Base-by-base conservation (phyloP, 2,113 vertebrate genomes). In the Bubalus kerabau region DNA sequence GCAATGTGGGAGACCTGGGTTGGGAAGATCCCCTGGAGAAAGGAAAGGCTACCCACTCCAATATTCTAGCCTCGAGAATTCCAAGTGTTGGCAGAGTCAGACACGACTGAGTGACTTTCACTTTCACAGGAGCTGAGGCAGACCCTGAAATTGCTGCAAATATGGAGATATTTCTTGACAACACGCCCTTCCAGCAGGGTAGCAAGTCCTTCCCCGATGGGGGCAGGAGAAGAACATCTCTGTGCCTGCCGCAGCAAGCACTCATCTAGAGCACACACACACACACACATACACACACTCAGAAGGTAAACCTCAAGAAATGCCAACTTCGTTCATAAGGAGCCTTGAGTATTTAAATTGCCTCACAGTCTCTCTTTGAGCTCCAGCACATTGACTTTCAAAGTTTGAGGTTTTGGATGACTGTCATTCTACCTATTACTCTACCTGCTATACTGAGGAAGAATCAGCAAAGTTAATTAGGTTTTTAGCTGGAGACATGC, bases 391-490 rank as follows among this genome's bases (percentile, higher is more conserved):
- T 16, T 91, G 62, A 40, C 64, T 89, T 94, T 74, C 57, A 94
- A 96, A 94, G 26, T 94, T 4, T 28, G 30, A 87, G 30, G 83
- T 95, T 98, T 83, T 76, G 96, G 96, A 90, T 96, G 83, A 60
- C 71, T 96, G 78, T 71, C 92, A 76, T 87, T 95, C 87, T 92
- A 83, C 88, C 60, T 95, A 24, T 52, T 87, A 76, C 50, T 94
- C 87, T 95, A 83, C 88, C 60, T 95, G 57, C 54, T 84, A 84
- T 40, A 81, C 76, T 82, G 28, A 87, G 88, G 86, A 96, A 94
- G 87, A 93, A 82, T 87, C 82, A 97, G 86, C 62, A 74, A 87
- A 87, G 71, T 71, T 90, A 86, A 95, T 96, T 93, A 97, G 50
- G n/a, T 54, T 80, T 97, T 91, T 64, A 60, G 50, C 50, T 91